Evolutionary conservation across 2,888 invertebrate genomes (phyloP).

Genomic region (Euzetes globulus): DNA sequence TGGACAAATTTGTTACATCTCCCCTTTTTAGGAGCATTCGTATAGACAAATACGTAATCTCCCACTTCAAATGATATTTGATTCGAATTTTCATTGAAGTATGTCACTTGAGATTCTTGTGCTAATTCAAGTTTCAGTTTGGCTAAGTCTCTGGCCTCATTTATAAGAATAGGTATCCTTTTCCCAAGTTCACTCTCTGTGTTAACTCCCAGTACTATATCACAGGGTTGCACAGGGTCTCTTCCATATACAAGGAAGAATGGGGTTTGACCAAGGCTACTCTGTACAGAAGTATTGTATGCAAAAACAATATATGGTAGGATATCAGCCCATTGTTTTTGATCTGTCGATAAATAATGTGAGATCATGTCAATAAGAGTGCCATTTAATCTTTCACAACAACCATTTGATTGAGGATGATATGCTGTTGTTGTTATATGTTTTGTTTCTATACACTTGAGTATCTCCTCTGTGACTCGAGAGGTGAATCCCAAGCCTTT

Average conservation of each 20-base stretch:
- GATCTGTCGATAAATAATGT: constrained; percentile 26
- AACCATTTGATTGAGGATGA: constrained; percentile 32
- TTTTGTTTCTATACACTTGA: not conserved
- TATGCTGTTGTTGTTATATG: constrained; percentile 33
- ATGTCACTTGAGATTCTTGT: not conserved
- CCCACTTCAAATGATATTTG: not conserved
- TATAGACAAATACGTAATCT: not conserved
- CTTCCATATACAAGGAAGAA: not conserved
- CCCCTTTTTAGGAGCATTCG: not conserved
- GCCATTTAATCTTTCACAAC: constrained; percentile 29
- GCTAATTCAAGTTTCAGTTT: not conserved
- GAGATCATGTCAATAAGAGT: constrained; percentile 28
- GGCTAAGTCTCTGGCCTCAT: not conserved
- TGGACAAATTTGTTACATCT: not conserved
- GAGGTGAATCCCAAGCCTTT: constrained; percentile 11
- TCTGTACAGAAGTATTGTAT: constrained; percentile 32
- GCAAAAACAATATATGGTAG: constrained; percentile 29
- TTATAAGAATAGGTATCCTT: not conserved
- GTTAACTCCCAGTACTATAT: not conserved
- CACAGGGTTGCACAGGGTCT: not conserved
- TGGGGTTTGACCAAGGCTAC: constrained; percentile 9
- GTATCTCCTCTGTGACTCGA: constrained; percentile 6
- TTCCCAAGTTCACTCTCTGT: not conserved
- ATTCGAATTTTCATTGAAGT: not conserved
- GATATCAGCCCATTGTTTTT: constrained; percentile 33